A percentile compares a stretch with the other conserved stretches of the same genome.
Evolutionary conservation across 2,113 vertebrate species (phyloP).

Genomic region (Passer montanus): DNA sequence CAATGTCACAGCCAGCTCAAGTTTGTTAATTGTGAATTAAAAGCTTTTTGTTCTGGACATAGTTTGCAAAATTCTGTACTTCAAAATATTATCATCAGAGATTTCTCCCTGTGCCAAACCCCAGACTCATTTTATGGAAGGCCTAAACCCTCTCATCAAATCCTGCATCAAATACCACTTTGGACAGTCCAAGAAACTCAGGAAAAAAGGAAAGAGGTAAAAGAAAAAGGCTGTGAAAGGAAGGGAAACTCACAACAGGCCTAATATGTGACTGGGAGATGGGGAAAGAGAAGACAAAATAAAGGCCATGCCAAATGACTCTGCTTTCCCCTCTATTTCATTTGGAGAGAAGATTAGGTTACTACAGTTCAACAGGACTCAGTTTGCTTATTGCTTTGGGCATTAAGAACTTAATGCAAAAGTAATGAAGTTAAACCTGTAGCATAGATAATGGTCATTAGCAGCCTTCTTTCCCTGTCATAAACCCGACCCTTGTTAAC

Average conservation of each 20-base stretch:
- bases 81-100: background rate
- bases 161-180: background rate
- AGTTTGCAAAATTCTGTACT: background rate
- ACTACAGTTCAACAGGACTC: slow-evolving; percentile 26
- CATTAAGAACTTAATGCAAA: slow-evolving; percentile 50
- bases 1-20: background rate
- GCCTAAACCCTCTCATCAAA: background rate
- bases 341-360: slow-evolving; percentile 24
- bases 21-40: background rate
- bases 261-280: background rate
- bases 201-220: background rate
- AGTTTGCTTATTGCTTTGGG: slow-evolving; percentile 56
- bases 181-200: background rate
- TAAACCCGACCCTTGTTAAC: slow-evolving; percentile 69
- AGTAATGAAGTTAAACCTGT: slow-evolving; percentile 72
- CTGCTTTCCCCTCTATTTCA: slow-evolving; percentile 6
- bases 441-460: slow-evolving; percentile 72
- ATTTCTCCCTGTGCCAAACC: background rate
- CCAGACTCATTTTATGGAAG: background rate
- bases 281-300: background rate
- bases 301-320: slow-evolving; percentile 2
- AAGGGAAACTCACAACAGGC: background rate
- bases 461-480: slow-evolving; percentile 52
- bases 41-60: background rate
- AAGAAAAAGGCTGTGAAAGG: background rate